Conservation (phyloP, 2,113 vertebrate species). For the Microcebus ravelobensis region DNA sequence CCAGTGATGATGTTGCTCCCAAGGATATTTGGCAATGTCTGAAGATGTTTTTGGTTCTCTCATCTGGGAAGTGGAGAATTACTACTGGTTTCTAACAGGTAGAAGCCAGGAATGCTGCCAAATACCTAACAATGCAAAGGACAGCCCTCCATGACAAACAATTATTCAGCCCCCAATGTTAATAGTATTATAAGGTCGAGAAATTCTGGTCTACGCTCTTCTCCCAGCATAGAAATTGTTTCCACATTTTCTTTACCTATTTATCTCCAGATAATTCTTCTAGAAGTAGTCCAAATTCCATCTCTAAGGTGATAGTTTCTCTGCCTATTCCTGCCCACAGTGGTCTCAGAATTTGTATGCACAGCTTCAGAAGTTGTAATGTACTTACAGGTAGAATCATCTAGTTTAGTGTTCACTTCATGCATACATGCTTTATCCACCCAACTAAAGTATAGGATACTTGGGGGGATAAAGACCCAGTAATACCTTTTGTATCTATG, state of each 20-base stretch:
- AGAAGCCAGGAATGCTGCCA: neutral
- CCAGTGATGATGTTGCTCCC: neutral
- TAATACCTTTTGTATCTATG: neutral
- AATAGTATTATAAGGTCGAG: neutral
- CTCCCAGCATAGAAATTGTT: neutral
- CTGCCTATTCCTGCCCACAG: neutral
- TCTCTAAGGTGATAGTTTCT: conserved; percentile 3
- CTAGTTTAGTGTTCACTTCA: conserved; percentile 6
- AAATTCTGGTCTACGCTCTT: neutral
- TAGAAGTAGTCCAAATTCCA: neutral
- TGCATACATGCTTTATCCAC: neutral
- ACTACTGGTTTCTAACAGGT: neutral
- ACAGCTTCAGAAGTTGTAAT: conserved; percentile 2
- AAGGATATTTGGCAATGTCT: neutral
- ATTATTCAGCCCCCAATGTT: neutral
- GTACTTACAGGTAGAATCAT: neutral
- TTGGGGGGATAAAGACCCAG: neutral
- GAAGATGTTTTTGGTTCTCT: neutral
- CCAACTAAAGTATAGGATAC: neutral
- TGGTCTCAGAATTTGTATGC: neutral
- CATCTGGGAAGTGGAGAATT: neutral
- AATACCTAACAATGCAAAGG: neutral
- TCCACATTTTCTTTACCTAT: neutral
- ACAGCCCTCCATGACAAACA: neutral
- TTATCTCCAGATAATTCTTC: conserved; percentile 18